Base-by-base conservation (phyloP, 2,888 invertebrate genomes). In the Drosophila conformis region DNA sequence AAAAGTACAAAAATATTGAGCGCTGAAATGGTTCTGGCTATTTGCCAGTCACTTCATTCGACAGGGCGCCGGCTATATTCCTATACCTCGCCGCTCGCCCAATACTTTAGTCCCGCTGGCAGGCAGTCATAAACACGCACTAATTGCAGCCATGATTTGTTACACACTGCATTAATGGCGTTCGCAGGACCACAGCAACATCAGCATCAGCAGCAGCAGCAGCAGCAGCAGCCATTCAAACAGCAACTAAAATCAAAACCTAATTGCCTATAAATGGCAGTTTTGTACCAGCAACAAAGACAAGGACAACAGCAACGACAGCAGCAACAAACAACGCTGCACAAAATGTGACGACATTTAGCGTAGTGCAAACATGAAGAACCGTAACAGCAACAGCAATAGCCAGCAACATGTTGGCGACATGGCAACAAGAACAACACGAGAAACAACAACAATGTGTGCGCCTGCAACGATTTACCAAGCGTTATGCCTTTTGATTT, bases 261-360 rank as follows among this genome's bases (percentile, higher is more conserved):
- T 87, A 90, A 90, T 87, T 90, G 87, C 90, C 88, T 68, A 84
- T 89, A 89, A 87, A 90, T 90, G 90, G 88, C 82, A 84, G 87
- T 82, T 85, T 86, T 90, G 89, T 71, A 65, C 51, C 73, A 72
- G 38, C 66, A 51, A n/a, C 58, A 68, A 29, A 42, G 51, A 21
- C 57, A 68, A 31, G 54, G 42, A 53, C 56, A 52, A 65, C 63
- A 46, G 52, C 57, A 54, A 52, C 53, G 49, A 70, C 42, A 29
- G 18, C 8, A 40, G 42, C 52, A 53, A 57, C 51, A 51, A 57
- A 72, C 49, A 33, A 52, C 56, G 35, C 15, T 31, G 49, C 63
- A 70, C 78, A 76, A 78, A 79, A 80, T 84, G 83, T 87, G 89
- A 90, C 88, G 90, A 90, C 87, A 90, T 90, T 85, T 82, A 85